Evolutionary conservation across 2,888 invertebrate species (phyloP), one percentile per base, ranked within the genome.

Genomic region (Drosophila mettleri): DNA sequence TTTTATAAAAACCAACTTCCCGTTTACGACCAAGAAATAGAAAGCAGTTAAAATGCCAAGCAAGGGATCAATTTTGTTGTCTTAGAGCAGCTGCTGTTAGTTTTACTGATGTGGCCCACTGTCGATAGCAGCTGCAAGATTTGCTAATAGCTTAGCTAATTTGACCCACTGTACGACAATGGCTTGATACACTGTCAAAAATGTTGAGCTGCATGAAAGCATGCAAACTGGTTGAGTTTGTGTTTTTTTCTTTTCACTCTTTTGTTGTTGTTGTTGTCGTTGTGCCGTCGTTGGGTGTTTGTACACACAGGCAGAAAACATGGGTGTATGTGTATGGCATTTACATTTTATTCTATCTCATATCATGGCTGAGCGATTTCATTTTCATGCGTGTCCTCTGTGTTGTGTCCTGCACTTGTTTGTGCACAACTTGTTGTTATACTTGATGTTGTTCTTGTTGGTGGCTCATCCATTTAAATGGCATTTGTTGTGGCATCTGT

Each of bases 401-500:
- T 46, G 41, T 18, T 62, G 38, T 62, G 62, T 39, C 58, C 61
- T 54, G 48, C 59, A 60, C 46, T 59, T 78, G 64, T 78, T 64
- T 57, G 63, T 64, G 34, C 46, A 61, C 60, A 74, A 54, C 66
- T 58, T 74, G 53, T 58, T 67, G 52, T 69, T 70, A 49, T 58
- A 62, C 55, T 59, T 69, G 54, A 53, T 73, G 53, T 58, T 67
- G 52, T 55, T 48, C 10, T 41, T 62, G 51, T 60, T 45, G 52
- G 29, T 75, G 69, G 74, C 80, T 69, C 69, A 63, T 75, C 60
- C 82, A 70, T 70, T 77, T 80, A 75, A 76, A 78, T 74, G 70
- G 76, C 75, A 66, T 69, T 77, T 85, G 82, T 82, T 85, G 69
- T 64, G 74, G 86, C 83, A 88, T 88, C 88, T 83, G 83, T 88